A percentile compares a stretch with the other conserved stretches of the same genome.
These are phyloP conservation scores for Cyphomyrus plagiostoma DNA, from an alignment of 2,113 vertebrate genomes.

Conservation along the genomic window DNA sequence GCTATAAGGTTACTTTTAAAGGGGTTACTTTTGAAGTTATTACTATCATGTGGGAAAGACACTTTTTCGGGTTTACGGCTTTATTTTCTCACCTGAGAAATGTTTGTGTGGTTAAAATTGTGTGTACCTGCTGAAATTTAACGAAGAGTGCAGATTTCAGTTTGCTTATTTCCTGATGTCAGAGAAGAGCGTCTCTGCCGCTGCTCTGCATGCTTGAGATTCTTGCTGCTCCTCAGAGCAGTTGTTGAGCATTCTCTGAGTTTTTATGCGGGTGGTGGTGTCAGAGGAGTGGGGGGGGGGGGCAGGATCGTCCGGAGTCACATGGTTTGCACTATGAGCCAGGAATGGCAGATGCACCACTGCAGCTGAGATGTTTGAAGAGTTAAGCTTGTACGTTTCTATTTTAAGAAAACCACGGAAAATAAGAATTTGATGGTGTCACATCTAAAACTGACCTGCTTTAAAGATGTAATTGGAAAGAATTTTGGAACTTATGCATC, in stretches of 20 bases:
- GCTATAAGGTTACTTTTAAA: not conserved
- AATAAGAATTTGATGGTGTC: constrained; percentile 16
- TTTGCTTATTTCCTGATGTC: constrained; percentile 47
- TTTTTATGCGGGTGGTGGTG: constrained; percentile 52
- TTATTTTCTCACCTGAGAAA: not conserved
- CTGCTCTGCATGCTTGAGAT: constrained; percentile 75
- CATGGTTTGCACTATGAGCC: constrained; percentile 64
- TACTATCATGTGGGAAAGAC: not conserved
- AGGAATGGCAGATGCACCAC: constrained; percentile 82
- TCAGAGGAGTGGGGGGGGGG: constrained; percentile 27
- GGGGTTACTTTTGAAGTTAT: not conserved
- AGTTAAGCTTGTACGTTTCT: constrained; percentile 55
- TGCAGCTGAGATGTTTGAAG: constrained; percentile 67
- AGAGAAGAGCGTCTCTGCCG: constrained; percentile 50
- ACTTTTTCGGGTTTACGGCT: not conserved
- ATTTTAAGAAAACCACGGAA: constrained; percentile 46
- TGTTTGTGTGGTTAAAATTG: not conserved
- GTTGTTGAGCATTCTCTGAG: constrained; percentile 80
- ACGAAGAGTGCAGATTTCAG: not conserved
- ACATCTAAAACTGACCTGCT: not conserved
- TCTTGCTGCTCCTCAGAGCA: constrained; percentile 73
- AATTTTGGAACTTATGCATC: not conserved
- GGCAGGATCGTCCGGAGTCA: constrained; percentile 66
- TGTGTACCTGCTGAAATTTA: not conserved
- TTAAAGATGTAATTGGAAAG: not conserved